Evolutionary conservation across 2,888 invertebrate genomes (phyloP).

Genomic region (Trilocha varians): DNA sequence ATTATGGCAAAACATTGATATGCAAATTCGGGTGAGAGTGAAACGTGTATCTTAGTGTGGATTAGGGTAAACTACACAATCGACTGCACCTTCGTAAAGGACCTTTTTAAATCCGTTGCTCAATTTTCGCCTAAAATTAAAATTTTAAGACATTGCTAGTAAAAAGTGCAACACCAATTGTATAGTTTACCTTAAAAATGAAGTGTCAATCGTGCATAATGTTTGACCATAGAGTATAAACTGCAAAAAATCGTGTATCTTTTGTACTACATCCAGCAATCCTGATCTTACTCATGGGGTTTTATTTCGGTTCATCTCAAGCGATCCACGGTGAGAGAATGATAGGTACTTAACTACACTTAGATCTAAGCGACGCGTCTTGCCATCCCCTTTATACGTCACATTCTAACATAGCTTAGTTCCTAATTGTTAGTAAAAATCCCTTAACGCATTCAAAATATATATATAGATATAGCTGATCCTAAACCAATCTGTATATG

Average conservation of each 20-base stretch:
- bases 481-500: slow-evolving; percentile 58
- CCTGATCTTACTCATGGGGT: background rate
- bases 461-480: slow-evolving; percentile 65
- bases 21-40: slow-evolving; percentile 40
- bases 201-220: too few relatives aligned
- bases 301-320: slow-evolving; percentile 17
- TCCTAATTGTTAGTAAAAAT: slow-evolving; percentile 71
- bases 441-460: slow-evolving; percentile 71
- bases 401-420: slow-evolving; percentile 47
- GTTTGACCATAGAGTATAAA: too few relatives aligned
- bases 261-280: background rate
- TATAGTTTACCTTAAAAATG: too few relatives aligned
- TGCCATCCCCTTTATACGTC: slow-evolving; percentile 30
- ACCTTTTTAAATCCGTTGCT: too few relatives aligned
- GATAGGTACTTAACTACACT: slow-evolving; percentile 39
- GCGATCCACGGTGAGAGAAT: slow-evolving; percentile 19
- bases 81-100: too few relatives aligned
- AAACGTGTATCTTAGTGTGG: slow-evolving; percentile 12
- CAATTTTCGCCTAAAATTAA: too few relatives aligned
- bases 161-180: too few relatives aligned
- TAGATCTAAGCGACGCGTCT: slow-evolving; percentile 25
- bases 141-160: too few relatives aligned
- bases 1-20: slow-evolving; percentile 68
- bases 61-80: background rate
- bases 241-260: background rate